Conservation (phyloP, 2,797 vertebrate genomes). For the Tinamus major region DNA sequence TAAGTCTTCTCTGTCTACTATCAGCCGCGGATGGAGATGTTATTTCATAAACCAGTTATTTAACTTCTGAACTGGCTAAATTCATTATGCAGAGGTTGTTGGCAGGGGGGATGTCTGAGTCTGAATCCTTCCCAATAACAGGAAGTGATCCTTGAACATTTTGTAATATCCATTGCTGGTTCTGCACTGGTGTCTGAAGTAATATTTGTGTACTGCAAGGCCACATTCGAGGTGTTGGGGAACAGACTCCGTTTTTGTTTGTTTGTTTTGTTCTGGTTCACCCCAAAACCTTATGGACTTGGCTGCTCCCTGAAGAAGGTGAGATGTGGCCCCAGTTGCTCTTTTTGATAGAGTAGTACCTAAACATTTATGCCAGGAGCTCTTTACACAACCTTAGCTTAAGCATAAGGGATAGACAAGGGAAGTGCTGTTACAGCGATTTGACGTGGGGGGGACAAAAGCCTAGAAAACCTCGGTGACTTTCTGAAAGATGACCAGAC, state of each 20-base stretch:
- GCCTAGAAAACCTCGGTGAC: background rate
- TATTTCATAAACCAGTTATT: background rate
- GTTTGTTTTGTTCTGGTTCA: background rate
- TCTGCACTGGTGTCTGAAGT: background rate
- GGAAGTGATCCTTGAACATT: background rate
- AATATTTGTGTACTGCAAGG: background rate
- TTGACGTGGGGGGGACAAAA: background rate
- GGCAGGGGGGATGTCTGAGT: background rate
- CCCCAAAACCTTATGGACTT: background rate
- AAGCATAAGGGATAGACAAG: background rate
- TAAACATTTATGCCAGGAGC: background rate
- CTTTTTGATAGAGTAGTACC: background rate
- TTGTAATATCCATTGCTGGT: background rate
- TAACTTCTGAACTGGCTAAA: background rate
- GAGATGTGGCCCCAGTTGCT: background rate
- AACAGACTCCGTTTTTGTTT: background rate
- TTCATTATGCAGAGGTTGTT: background rate
- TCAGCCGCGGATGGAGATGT: background rate
- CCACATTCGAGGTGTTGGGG: background rate
- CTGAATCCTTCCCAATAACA: background rate
- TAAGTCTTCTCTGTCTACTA: background rate
- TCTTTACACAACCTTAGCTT: background rate
- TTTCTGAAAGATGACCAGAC: constrained; percentile 14
- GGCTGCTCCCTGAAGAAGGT: background rate
- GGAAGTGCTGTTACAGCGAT: background rate